Base-by-base conservation (phyloP, 2,113 vertebrate genomes). In the Muscicapa adusta region DNA sequence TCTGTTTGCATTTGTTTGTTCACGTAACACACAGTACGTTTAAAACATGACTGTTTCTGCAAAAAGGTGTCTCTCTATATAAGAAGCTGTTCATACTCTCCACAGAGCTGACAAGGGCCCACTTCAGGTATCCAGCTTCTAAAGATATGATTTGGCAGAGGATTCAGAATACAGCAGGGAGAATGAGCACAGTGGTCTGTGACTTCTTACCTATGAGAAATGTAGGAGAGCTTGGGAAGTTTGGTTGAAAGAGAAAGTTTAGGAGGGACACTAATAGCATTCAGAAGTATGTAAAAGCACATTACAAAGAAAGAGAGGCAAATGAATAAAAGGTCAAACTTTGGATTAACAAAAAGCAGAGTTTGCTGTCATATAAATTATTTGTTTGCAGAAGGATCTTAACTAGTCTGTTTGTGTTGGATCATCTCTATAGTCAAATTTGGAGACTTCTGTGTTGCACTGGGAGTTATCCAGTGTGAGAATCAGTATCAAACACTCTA, bases 391-490 rank as follows among this genome's bases (percentile, higher is more conserved):
- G 50, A 74, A 75, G 84, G n/a, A 68, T 94, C 58, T 79, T n/a
- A 67, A 18, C 26, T 60, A 63, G 73, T 81, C 53, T 84, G n/a
- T 87, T 60, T 91, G 58, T 63, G 25, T 29, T 91, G 78, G 87
- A 73, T 33, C 47, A 50, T 73, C 68, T 60, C 23, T 85, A 34
- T 73, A 54, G 58, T 26, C 66, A 76, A 17, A 38, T 85, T 66
- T 15, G 79, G 50, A 89, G 89, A 72, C 63, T 85, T 93, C 24
- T 85, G 29, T 82, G 62, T 82, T 89, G 77, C 47, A 36, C 26
- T 94, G 89, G 77, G 84, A 92, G 34, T 89, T 91, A 78, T 23
- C 71, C 80, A 92, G 60, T 91, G 89, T 87, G 66, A 91, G 84
- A 95, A 91, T 85, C 42, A 18, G 33, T 79, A 78, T 75, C 65